Evolutionary conservation across 2,888 invertebrate genomes (phyloP), one percentile per base, ranked within the genome.

Genomic region (Cephus pygmeus): DNA sequence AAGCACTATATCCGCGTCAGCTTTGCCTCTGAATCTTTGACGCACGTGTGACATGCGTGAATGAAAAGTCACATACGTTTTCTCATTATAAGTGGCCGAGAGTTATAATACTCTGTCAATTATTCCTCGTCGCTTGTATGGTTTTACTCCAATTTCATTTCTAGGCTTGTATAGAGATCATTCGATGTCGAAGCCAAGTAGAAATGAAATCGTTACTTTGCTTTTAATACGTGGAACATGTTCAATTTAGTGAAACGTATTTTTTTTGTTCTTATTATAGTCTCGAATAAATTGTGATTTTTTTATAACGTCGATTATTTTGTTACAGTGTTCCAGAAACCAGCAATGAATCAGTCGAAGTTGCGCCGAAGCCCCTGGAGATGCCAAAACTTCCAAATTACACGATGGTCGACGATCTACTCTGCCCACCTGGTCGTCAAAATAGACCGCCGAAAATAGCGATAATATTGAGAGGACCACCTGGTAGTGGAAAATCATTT

Each of bases 401-500:
- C 36, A 94, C 95, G 69, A 94, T 93, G 92, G 95, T 98, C 85
- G 97, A 98, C 88, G 98, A 98, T 89, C 92, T 99, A 80, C 92
- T 98, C 75, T 94, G 95, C 88, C 92, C 94, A 34, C 98, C 98
- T 3, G 97, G 97, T 12, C 94, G 98, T 75, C 93, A 94, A 80
- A 95, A 94, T 85, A 94, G 99, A 85, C 97, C 98, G 33, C 93
- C 93, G 15, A 94, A 94, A 90, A 95, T 99, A 85, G 97, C 97
- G 40, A 95, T 98, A 79, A 96, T 99, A 86, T 92, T 99, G 75
- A 93, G 99, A 90, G 99, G 99, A 6, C 95, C 97, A 30, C 98
- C 99, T 0, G 99, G 99, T 12, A 96, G 98, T 91, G 99, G 99
- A 69, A 99, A 99, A 92, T 97, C 98, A 11, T 96, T 96, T 91